Percentiles rank a stretch among this genome's conserved stretches.
These are phyloP conservation scores for Helicoverpa zea DNA, from an alignment of 1,140 invertebrate species.

Conservation along the genomic window DNA sequence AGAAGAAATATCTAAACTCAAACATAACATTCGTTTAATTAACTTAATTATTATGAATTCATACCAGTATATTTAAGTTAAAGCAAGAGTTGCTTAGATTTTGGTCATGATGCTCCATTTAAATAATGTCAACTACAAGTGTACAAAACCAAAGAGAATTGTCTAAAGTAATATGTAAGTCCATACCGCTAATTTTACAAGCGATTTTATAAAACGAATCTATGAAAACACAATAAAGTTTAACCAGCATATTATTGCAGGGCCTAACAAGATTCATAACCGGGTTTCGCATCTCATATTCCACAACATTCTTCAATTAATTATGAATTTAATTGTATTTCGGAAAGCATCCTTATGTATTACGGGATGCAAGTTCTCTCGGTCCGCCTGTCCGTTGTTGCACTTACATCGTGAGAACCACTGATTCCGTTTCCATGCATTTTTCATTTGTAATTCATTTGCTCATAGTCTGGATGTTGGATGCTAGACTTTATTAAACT, in stretches of 20 bases:
- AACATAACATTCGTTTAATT: too few relatives aligned
- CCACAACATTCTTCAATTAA: constrained; percentile 10
- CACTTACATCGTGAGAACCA: constrained; percentile 15
- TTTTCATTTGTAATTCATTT: constrained; percentile 33
- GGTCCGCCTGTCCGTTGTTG: constrained; percentile 14
- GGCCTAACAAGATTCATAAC: neutral
- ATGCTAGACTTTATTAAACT: constrained; percentile 17
- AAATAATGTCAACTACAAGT: too few relatives aligned
- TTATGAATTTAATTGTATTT: constrained; percentile 28
- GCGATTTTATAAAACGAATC: too few relatives aligned
- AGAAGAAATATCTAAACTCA: too few relatives aligned
- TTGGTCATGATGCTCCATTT: too few relatives aligned
- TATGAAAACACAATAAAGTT: neutral
- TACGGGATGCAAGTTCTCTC: constrained; percentile 23
- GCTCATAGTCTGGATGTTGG: constrained; percentile 1
- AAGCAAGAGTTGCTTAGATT: too few relatives aligned
- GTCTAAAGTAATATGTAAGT: too few relatives aligned
- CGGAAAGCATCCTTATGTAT: constrained; percentile 25
- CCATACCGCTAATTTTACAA: too few relatives aligned
- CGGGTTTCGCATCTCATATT: neutral
- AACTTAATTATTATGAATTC: too few relatives aligned
- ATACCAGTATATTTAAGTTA: too few relatives aligned
- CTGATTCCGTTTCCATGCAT: constrained; percentile 27
- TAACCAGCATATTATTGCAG: neutral
- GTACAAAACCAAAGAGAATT: too few relatives aligned